Evolutionary conservation across 2,888 invertebrate genomes (phyloP), one percentile per base, ranked within the genome.

Genomic region (Agelastica alni): DNA sequence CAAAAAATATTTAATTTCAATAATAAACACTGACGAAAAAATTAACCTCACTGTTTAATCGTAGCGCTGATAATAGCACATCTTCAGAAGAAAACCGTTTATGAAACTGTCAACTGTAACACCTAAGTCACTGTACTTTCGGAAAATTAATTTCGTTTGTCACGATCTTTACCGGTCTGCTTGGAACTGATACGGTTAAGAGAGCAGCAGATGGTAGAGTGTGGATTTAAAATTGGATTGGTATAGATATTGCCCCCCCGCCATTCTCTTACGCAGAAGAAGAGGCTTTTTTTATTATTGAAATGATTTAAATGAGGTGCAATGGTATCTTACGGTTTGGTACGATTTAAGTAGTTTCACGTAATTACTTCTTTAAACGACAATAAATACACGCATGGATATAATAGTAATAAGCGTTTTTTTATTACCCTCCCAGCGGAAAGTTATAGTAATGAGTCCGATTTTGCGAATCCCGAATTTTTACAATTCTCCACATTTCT

Each of bases 161-260:
- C 56, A 55, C 58, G 57, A 44, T 60, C 52, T 51, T 54, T 54
- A 52, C 57, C 54, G 57, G 54, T 49, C 56, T 57, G 54, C 54
- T 57, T 43, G 43, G 42, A 55, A 57, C 57, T 60, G 58, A 58
- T 60, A 60, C 46, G 59, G 49, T 53, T 52, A 47, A 49, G 44
- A 56, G 56, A 58, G 51, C 55, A 58, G 51, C 55, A 53, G 53
- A 53, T 58, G 56, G 59, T 51, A 62, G 36, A 31, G 60, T 68
- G 64, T 59, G 64, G 59, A 63, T 56, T 59, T 60, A 56, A 63
- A 65, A 65, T 65, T 67, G 65, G 62, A 64, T 58, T 62, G 54
- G 59, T 62, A 63, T 67, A 64, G 63, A 66, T 69, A 69, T 68
- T 62, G 58, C 53, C 53, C 57, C 67, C 69, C 69, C 69, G 65